phyloP scores from a whole-genome alignment of 2,797 vertebrate species.

The Anabacerthia variegaticeps region DNA sequence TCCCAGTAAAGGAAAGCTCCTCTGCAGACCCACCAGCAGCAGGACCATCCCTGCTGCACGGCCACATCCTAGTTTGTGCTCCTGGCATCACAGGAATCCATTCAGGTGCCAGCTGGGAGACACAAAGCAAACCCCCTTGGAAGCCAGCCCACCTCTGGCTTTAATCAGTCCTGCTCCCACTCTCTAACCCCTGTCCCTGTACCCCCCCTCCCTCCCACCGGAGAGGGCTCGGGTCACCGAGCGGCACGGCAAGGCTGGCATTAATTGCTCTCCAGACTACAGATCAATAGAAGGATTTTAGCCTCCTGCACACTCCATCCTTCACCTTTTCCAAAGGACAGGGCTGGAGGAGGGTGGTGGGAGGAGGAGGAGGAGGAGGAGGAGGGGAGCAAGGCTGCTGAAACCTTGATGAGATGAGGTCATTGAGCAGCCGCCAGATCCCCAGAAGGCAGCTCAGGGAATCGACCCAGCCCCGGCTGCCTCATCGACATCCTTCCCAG shows the following conservation, averaged over 20 bases:
- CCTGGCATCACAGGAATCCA: not conserved
- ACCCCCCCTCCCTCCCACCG: not conserved
- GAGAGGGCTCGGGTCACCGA: not conserved
- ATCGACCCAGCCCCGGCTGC: slow-evolving; percentile 42
- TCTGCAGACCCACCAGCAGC: not conserved
- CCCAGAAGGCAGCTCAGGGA: slow-evolving; percentile 42
- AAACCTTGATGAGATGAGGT: slow-evolving; percentile 71
- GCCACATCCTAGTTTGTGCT: rapidly evolving
- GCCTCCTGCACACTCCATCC: slow-evolving; percentile 69
- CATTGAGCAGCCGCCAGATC: slow-evolving; percentile 34
- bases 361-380: slow-evolving; percentile 1
- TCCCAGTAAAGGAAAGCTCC: not conserved
- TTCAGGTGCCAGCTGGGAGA: not conserved
- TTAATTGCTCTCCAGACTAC: slow-evolving; percentile 70
- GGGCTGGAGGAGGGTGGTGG: not conserved
- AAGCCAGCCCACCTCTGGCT: not conserved
- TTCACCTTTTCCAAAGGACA: slow-evolving; percentile 55
- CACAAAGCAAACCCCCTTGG: not conserved
- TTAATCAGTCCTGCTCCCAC: not conserved
- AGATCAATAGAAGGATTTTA: slow-evolving; percentile 70
- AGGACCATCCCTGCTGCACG: too few species aligned
- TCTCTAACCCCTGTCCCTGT: not conserved
- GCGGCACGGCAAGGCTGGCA: slow-evolving; percentile 18
- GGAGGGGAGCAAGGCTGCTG: slow-evolving; percentile 37
- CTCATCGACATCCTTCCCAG: not conserved